phyloP scores from a whole-genome alignment of 2,113 vertebrate species.

The Psilopogon haemacephalus region DNA sequence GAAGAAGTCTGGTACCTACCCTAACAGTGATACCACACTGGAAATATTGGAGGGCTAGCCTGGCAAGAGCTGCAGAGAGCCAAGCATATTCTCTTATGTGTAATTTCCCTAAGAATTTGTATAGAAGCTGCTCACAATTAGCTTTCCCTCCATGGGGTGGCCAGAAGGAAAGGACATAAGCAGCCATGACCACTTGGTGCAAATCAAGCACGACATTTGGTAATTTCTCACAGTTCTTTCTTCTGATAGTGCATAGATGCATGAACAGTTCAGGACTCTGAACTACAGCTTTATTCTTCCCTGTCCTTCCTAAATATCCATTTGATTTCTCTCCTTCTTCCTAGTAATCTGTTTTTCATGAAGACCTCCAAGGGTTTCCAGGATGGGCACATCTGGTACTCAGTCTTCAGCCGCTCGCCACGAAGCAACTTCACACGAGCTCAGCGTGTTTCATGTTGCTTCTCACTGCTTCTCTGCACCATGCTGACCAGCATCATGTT shows the following conservation, averaged over 20 bases:
- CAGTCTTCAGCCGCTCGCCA: slow-evolving; percentile 86
- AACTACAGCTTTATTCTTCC: not conserved
- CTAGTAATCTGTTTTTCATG: slow-evolving; percentile 91
- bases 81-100: not conserved
- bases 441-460: slow-evolving; percentile 93
- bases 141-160: not conserved
- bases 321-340: not conserved
- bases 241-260: not conserved
- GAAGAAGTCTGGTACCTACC: not conserved
- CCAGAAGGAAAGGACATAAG: not conserved
- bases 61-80: not conserved
- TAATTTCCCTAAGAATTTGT: not conserved
- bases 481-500: slow-evolving; percentile 98
- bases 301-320: not conserved
- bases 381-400: slow-evolving; percentile 94
- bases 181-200: not conserved
- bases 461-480: slow-evolving; percentile 93
- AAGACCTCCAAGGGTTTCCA: slow-evolving; percentile 91
- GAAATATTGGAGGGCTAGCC: not conserved
- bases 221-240: not conserved
- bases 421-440: slow-evolving; percentile 89
- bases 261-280: not conserved
- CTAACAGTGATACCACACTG: not conserved
- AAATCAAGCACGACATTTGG: not conserved
- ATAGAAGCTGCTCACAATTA: not conserved